A percentile compares a stretch with the other conserved stretches of the same genome.
phyloP scores from a whole-genome alignment of 2,113 vertebrate species.

The Ictalurus furcatus region DNA sequence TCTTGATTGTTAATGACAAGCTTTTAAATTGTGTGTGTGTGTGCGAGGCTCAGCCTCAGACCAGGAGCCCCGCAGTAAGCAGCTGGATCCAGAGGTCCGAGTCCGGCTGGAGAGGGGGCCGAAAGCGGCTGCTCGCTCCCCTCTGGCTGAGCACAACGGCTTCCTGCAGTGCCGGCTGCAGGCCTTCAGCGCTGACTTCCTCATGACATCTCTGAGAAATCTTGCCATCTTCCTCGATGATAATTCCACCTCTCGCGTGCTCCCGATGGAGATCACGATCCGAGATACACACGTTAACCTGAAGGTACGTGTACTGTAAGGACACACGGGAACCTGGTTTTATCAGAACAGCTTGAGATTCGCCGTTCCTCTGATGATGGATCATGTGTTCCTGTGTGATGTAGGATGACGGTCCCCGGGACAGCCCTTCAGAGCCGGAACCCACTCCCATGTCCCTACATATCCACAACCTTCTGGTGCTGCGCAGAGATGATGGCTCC shows the following conservation, averaged over 20 bases:
- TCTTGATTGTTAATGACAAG: not conserved
- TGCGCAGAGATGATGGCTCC: constrained; percentile 87
- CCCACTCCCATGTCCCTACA: constrained; percentile 79
- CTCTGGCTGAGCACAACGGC: constrained; percentile 88
- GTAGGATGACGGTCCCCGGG: constrained; percentile 86
- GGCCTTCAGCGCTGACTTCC: constrained; percentile 86
- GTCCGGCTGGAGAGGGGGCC: constrained; percentile 89
- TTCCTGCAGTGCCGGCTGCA: constrained; percentile 91
- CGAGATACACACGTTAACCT: constrained; percentile 86
- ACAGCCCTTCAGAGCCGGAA: constrained; percentile 71
- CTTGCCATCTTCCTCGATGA: constrained; percentile 93
- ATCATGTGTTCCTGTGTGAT: not conserved
- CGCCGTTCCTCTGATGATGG: not conserved
- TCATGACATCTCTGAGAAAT: constrained; percentile 89
- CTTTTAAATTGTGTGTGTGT: not conserved
- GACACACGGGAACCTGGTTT: not conserved
- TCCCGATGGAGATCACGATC: constrained; percentile 96
- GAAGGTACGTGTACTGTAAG: constrained; percentile 77
- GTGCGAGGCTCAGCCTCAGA: constrained; percentile 74
- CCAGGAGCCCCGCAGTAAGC: constrained; percentile 60
- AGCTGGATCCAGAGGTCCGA: constrained; percentile 81
- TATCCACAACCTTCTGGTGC: constrained; percentile 86
- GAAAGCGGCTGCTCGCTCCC: constrained; percentile 81
- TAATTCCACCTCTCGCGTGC: constrained; percentile 83
- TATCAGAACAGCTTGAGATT: not conserved